These are phyloP conservation scores for Parambassis ranga DNA, from an alignment of 2,797 vertebrate species.

Conservation along the genomic window DNA sequence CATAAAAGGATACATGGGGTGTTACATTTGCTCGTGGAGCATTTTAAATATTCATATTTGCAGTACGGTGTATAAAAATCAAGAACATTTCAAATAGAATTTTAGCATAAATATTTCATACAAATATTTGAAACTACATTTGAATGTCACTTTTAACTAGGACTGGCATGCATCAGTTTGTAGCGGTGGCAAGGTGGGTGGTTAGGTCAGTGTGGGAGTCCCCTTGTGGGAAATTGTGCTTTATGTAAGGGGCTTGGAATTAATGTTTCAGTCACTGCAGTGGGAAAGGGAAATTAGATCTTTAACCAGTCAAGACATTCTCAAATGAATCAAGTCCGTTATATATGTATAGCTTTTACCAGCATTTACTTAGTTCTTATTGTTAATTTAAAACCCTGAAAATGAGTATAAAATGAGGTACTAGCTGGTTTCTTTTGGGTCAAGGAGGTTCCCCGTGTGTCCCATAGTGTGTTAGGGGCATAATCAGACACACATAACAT, in stretches of 20 bases:
- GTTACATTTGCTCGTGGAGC: constrained; percentile 36
- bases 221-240: constrained; percentile 65
- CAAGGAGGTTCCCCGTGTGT: constrained; percentile 29
- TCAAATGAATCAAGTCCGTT: constrained; percentile 6
- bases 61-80: constrained; percentile 35
- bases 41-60: constrained; percentile 56
- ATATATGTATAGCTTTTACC: constrained; percentile 2
- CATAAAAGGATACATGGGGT: constrained; percentile 10
- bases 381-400: constrained; percentile 53
- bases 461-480: constrained; percentile 18
- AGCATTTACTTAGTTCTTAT: constrained; percentile 2
- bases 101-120: constrained; percentile 47
- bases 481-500: constrained; percentile 15
- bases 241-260: constrained; percentile 42
- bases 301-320: constrained; percentile 16
- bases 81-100: constrained; percentile 44
- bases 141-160: constrained; percentile 39
- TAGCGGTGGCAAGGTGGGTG: constrained; percentile 12
- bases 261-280: constrained; percentile 39
- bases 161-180: constrained; percentile 55
- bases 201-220: constrained; percentile 30
- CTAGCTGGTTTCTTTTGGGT: constrained; percentile 48
- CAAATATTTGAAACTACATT: constrained; percentile 59
- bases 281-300: constrained; percentile 6
- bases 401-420: constrained; percentile 64